Evolutionary conservation across 1,140 invertebrate species (phyloP), one percentile per base, ranked within the genome.

Genomic region (Elysia chlorotica): DNA sequence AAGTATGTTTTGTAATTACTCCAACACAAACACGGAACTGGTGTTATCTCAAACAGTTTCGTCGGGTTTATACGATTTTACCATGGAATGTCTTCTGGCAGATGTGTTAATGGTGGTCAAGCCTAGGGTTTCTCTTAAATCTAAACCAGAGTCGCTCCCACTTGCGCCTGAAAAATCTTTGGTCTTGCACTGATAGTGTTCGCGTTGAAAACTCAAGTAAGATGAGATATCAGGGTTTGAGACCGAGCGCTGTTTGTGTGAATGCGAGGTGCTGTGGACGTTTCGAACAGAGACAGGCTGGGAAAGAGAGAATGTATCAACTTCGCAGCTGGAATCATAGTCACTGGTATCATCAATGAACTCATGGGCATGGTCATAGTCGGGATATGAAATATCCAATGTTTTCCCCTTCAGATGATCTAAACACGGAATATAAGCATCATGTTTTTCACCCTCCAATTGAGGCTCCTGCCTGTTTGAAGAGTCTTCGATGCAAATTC

Each of bases 281-380:
- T 80, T 76, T 33, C 70, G 71, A 0, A 71, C 62, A 17, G 79
- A 81, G 0, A 82, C 67, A 23, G 82, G 81, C 54, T 82, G 79
- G 17, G 82, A 83, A 19, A 78, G 73, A 23, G 79, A 84, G 61
- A 78, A 82, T 30, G 75, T 77, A 41, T 83, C 81, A 3, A 73
- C 33, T 59, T 84, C 83, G 68, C 79, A 78, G 56, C 77, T 75
- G 6, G 84, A 86, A 74, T 86, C 84, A 69, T 86, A 86, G 65
- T 86, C 84, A 77, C 84, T 86, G 31, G 84, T 86, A 31, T 85
- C 81, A 14, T 57, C 75, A 54, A 78, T 61, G 2, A 79, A 56
- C 19, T 73, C 71, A 23, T 79, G 75, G 63, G 76, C 4, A 80
- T 80, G 48, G 76, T 83, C 56, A 78, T 2, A 31, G 1, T 65